Percentiles rank a stretch among this genome's conserved stretches.
These are phyloP conservation scores for Hydrozoanthus tunicans DNA, from an alignment of 64 coral and sea anemone genomes.

Conservation along the genomic window DNA sequence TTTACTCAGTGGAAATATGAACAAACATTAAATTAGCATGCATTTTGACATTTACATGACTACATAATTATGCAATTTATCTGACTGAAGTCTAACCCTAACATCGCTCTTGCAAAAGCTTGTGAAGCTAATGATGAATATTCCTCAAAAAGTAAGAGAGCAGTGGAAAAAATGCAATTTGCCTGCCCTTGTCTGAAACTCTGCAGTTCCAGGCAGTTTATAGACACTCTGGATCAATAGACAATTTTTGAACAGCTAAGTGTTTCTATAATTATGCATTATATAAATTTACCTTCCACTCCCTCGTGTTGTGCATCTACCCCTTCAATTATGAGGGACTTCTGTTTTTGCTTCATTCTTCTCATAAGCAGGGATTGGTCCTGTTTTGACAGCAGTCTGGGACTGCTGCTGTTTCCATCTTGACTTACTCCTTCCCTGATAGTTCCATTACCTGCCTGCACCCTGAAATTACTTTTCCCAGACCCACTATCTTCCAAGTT, in stretches of 20 bases:
- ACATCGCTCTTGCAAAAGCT: no score
- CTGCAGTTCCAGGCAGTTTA: no score
- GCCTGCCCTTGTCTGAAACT: no score
- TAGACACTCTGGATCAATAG: no score
- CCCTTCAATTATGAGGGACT: conserved; percentile 69
- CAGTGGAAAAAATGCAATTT: no score
- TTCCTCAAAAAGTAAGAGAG: no score
- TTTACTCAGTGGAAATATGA: no score
- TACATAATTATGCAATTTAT: no score
- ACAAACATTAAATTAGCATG: no score
- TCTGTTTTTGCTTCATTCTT: conserved; percentile 85
- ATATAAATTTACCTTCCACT: conserved; percentile 47
- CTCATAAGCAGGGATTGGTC: conserved; percentile 51
- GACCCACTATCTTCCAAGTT: background rate
- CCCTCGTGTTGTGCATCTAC: conserved; percentile 75
- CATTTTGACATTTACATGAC: no score
- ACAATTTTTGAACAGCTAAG: background rate
- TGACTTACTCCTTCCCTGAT: background rate
- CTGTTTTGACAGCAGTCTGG: conserved; percentile 22
- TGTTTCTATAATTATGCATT: background rate
- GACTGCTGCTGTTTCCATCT: conserved; percentile 3
- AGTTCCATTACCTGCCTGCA: background rate
- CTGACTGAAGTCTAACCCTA: no score
- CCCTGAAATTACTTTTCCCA: background rate
- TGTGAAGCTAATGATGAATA: no score